Base-by-base conservation (phyloP, 2,888 invertebrate genomes). In the Archips xylosteana region DNA sequence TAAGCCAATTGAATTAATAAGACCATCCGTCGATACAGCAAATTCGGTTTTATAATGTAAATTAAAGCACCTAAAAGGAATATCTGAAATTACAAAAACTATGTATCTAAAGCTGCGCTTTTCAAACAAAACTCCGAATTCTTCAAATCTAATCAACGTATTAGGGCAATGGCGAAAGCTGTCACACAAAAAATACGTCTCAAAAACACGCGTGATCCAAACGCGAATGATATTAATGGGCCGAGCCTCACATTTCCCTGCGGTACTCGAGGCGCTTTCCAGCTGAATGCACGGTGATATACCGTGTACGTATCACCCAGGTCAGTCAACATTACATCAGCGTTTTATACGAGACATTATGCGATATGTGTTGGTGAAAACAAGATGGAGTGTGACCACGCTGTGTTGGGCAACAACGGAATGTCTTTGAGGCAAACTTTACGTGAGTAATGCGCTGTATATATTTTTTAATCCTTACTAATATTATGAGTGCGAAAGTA, bases 201-300 rank as follows among this genome's bases (percentile, higher is more conserved):
- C 79, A 77, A 84, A 84, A 84, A 85, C 83, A 82, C 83, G 76
- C 76, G 81, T 88, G 89, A 89, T 87, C 76, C 87, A 84, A 86
- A 89, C 82, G 86, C 87, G 81, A 86, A 84, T 85, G 83, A 86
- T 89, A 89, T 89, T 87, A 88, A 89, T 88, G 85, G 84, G 67
- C 75, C 62, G 54, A 75, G 75, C 65, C 76, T 71, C 51, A 67
- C 71, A 74, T 74, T 75, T 72, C 64, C 72, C 65, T 68, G 51
- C 67, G 73, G 67, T 68, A 62, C 67, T 68, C 51, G 70, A 75
- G 51, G 23, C 39, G 23, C 68, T 61, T 45, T 67, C 69, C 74
- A 65, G 39, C 60, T 65, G 73, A 73, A 73, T 73, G 60, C 59
- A 73, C 45, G 42, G 51, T 39, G 51, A 73, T 73, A 64, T 34